phyloP scores from a whole-genome alignment of 2,888 invertebrate species.

The Agyllia agylla region DNA sequence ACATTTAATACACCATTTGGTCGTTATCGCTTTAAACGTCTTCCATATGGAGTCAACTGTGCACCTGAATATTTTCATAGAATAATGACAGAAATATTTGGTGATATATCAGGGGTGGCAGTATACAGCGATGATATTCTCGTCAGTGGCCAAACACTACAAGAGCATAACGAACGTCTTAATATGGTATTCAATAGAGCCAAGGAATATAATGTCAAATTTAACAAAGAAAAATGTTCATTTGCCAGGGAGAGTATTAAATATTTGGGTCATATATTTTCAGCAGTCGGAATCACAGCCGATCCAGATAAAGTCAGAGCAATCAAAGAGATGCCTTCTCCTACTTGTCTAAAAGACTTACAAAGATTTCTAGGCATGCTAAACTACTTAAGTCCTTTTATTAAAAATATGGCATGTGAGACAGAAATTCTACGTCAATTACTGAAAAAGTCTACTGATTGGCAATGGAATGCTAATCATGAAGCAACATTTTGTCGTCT shows the following conservation, averaged over 20 bases:
- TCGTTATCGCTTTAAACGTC: background rate
- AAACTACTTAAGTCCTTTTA: background rate
- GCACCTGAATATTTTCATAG: background rate
- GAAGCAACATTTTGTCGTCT: background rate
- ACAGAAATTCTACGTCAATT: background rate
- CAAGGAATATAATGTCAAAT: background rate
- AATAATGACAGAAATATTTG: background rate
- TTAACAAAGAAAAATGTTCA: background rate
- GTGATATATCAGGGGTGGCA: background rate
- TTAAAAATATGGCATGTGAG: background rate
- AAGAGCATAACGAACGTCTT: background rate
- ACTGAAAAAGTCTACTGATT: background rate
- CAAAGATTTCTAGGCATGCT: conserved; percentile 4
- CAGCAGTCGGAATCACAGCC: conserved; percentile 13
- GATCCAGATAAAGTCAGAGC: conserved; percentile 68
- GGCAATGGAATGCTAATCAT: background rate
- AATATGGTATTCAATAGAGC: background rate
- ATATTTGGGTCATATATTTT: background rate
- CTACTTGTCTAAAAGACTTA: background rate
- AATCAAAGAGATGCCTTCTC: conserved; percentile 15
- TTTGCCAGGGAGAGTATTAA: background rate
- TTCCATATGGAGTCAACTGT: background rate
- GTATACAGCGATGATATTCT: background rate
- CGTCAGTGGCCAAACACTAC: background rate
- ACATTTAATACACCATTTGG: background rate